Evolutionary conservation across 2,113 vertebrate genomes (phyloP), one percentile per base, ranked within the genome.

Genomic region (Tylochromis polylepis): DNA sequence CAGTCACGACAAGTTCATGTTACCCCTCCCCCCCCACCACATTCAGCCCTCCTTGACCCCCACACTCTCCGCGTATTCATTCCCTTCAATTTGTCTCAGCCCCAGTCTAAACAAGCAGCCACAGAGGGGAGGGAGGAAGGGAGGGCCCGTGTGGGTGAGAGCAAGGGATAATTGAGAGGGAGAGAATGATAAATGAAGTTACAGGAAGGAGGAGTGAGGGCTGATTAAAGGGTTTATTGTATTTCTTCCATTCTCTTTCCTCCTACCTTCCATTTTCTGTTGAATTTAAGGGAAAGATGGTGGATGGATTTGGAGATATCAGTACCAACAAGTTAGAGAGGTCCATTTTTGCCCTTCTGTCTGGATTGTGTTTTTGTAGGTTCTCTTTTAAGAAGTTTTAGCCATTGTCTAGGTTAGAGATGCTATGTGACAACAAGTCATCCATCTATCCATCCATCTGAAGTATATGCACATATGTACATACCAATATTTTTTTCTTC

Each of bases 31-130:
- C 27, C 85, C 82, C 59, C 59, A 65, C 34, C 82, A 89, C 88
- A 83, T 93, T 93, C 88, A 79, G 84, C 85, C 79, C 89, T 91
- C 87, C 95, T 94, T 95, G 94, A 93, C 93, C 94, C 88, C 65
- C 84, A 67, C 53, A 58, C 90, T 92, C 92, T 88, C 85, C 75
- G 87, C 31, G 24, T 88, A 89, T 92, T 94, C 93, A 94, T 90
- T 90, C 89, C 86, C 79, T 91, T 87, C 87, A 88, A 92, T 93
- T 93, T 94, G 93, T 96, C 94, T 94, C 79, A 78, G 79, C 82
- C 91, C 91, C 93, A 96, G 95, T 95, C 94, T 95, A 96, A 96
- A 96, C 95, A 95, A 88, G 85, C 93, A 84, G 82, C 86, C 78
- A 49, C 65, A 72, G 78, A 80, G 82, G 29, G 84, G 70, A 59